Evolutionary conservation across 2,113 vertebrate genomes (phyloP).

Genomic region (Hydrochoerus hydrochaeris): DNA sequence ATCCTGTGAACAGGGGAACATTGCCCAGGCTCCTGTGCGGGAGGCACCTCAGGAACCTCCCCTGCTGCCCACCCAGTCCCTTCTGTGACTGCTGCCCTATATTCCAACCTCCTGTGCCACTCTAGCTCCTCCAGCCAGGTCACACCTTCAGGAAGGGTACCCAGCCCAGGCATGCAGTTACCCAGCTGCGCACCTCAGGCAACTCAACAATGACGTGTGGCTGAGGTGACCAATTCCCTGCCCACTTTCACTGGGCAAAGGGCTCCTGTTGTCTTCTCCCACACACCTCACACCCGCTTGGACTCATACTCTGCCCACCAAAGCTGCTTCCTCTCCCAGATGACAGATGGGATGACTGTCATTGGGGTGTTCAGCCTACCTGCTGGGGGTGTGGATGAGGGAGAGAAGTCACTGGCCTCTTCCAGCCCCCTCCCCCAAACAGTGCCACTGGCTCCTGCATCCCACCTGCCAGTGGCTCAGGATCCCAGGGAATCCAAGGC

Average conservation of each 20-base stretch:
- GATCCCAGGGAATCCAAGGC: neutral
- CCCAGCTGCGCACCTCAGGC: fast-evolving
- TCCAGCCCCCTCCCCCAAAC: no score
- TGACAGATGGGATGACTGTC: neutral
- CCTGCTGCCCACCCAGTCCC: neutral
- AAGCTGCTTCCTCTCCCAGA: fast-evolving
- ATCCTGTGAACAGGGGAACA: no score
- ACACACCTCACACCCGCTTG: neutral
- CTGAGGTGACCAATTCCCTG: neutral
- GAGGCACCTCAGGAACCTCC: fast-evolving
- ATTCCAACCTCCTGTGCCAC: neutral
- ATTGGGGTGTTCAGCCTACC: neutral
- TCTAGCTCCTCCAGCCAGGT: neutral
- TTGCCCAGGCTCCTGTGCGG: neutral
- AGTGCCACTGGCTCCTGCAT: fast-evolving
- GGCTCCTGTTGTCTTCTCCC: neutral
- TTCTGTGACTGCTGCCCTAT: neutral
- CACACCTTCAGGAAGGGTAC: neutral
- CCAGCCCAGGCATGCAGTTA: neutral
- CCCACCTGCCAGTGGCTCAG: neutral
- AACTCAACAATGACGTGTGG: fast-evolving
- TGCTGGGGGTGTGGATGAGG: neutral
- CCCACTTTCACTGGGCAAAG: neutral
- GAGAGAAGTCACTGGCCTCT: neutral
- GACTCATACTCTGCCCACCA: neutral